Evolutionary conservation across 2,888 invertebrate genomes (phyloP), one percentile per base, ranked within the genome.

Genomic region (Cephalotes varians): DNA sequence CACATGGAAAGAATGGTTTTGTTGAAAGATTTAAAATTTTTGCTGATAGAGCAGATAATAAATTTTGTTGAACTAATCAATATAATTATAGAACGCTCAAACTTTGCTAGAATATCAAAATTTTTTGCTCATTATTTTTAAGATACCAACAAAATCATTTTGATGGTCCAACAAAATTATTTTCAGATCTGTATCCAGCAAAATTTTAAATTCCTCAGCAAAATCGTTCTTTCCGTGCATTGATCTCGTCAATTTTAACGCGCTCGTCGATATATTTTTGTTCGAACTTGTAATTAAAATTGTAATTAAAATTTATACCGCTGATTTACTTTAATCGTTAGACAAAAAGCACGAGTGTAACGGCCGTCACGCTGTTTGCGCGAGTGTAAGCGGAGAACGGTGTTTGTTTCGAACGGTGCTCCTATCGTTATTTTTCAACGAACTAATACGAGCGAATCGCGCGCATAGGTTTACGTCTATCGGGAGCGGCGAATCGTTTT

Each of bases 301-400:
- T 31, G 31, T n/a, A 67, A 77, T 67, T 54, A 67, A 44, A 67
- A 56, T 56, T 21, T 21, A 28, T 15, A 77, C 21, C 28, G 44
- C 18, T 37, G 34, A 62, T 62, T 74, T 64, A 44, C 12, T 56
- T 67, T 56, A 56, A 64, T 64, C 12, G 40, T 44, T 67, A 54
- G 56, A 67, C 25, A 18, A 56, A 56, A 77, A 25, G 25, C 21
- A 47, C 44, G 67, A 34, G 40, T 44, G 44, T 77, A 77, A 77
- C 77, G 54, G 67, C 31, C 77, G 77, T 77, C 54, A 77, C 77
- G 77, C 56, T 44, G 69, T 56, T 65, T 34, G 77, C 44, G 25
- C 67, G 31, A 40, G 15, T 47, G 31, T 21, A 34, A 62, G 34
- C 40, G 18, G 44, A 18, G 67, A 77, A 67, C 77, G 44, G 44